Evolutionary conservation across 2,113 vertebrate species (phyloP), one percentile per base, ranked within the genome.

Genomic region (Syngnathus typhle): DNA sequence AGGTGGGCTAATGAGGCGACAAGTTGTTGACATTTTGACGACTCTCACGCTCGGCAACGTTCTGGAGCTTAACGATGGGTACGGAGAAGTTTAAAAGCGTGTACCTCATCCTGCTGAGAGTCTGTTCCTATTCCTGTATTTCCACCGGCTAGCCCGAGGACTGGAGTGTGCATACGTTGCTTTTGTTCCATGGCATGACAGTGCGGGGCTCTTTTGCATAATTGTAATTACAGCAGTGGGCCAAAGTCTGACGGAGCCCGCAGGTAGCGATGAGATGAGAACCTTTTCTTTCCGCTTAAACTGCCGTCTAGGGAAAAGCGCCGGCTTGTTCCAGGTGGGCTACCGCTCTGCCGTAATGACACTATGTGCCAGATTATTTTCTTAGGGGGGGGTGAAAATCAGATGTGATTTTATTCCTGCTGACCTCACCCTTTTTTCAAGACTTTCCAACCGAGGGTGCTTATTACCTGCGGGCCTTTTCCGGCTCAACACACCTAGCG

Each of bases 191-290:
- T 68, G 55, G 61, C 60, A 63, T 61, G 68, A 61, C 67, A 67
- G 59, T 64, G 70, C 47, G 75, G 75, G 27, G 64, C 43, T 78
- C 74, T 84, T 91, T 87, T 86, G 67, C 87, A 88, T 90, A 83
- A 89, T 87, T 88, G 72, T 88, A 88, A 91, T 90, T 88, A 88
- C 83, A 82, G 67, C 80, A 81, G 82, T 85, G 82, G 81, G 75
- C 72, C 76, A 78, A 71, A 70, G 72, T 82, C 67, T 18, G 68
- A 65, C 78, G 80, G 74, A 77, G 76, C 81, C 85, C 81, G 81
- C 77, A 83, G 85, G 84, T 88, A 87, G 68, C 71, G 61, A 54
- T 78, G 71, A 75, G 79, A 82, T 67, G 75, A 78, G 67, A 52
- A 65, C 55, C 66, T 76, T 70, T 74, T 52, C 69, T 70, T 67